These are phyloP conservation scores for Sitta europaea DNA, from an alignment of 2,113 vertebrate genomes.

Conservation along the genomic window DNA sequence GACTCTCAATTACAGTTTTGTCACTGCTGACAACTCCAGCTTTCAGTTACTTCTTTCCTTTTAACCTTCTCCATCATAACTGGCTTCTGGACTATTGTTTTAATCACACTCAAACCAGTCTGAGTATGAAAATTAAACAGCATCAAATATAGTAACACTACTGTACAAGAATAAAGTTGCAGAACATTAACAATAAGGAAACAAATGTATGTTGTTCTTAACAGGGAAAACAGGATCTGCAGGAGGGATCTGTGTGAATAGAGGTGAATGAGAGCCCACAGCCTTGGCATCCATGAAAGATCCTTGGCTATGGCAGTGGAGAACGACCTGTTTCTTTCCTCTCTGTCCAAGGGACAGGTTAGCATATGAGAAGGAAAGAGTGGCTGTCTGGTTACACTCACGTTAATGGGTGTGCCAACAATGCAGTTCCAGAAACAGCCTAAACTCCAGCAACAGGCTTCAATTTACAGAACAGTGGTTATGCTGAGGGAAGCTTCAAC, in stretches of 20 bases:
- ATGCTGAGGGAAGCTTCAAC: background rate
- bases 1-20: background rate
- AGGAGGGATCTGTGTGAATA: background rate
- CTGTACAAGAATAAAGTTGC: background rate
- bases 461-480: background rate
- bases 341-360: background rate
- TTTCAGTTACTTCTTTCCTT: background rate
- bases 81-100: background rate
- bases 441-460: background rate
- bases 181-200: background rate
- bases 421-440: background rate
- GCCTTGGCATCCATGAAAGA: background rate
- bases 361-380: background rate
- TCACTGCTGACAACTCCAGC: background rate
- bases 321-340: background rate
- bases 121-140: background rate
- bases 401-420: rapidly evolving
- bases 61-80: background rate
- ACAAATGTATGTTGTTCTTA: background rate
- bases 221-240: background rate
- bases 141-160: background rate
- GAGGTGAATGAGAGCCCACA: background rate
- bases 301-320: background rate
- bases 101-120: background rate
- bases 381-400: background rate